phyloP scores from a whole-genome alignment of 35 echinoderm and acorn worm genomes.

The Chiridota heheva region DNA sequence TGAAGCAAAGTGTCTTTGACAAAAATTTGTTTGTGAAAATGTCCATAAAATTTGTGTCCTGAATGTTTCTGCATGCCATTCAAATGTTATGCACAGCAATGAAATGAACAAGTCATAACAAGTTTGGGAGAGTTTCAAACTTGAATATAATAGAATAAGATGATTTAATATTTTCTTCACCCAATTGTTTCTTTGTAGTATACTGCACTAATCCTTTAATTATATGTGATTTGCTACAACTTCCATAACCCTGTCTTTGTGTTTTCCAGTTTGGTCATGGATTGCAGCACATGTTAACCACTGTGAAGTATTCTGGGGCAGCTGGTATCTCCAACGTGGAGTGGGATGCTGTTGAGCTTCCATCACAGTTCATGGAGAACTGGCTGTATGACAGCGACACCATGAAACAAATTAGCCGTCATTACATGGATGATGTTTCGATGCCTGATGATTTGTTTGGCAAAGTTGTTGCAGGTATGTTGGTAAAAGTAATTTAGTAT shows the following conservation, averaged over 20 bases:
- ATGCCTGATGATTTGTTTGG: constrained; percentile 69
- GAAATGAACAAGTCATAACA: no score
- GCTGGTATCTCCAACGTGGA: constrained; percentile 92
- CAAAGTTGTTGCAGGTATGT: constrained; percentile 75
- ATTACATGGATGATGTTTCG: constrained; percentile 61
- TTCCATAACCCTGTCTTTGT: not conserved
- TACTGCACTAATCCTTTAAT: not conserved
- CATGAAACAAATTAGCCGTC: constrained; percentile 70
- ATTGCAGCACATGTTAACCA: constrained; percentile 96
- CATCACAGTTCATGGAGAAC: constrained; percentile 99
- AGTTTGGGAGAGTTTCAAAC: no score
- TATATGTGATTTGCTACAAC: not conserved
- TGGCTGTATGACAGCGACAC: constrained; percentile 88
- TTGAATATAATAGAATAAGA: no score
- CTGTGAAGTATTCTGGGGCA: constrained; percentile 60
- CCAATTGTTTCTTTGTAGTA: no score
- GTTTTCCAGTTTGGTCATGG: constrained; percentile 89
- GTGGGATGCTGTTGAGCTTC: constrained; percentile 96
- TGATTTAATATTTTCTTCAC: no score
- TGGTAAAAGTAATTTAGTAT: not conserved
- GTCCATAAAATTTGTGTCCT: no score
- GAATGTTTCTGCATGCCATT: no score
- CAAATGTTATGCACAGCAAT: no score
- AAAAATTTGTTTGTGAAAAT: no score
- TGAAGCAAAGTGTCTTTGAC: no score